Percentiles rank a stretch among this genome's conserved stretches.
Conservation (phyloP, 2,888 invertebrate species). For the Minunthozetes semirufus region DNA sequence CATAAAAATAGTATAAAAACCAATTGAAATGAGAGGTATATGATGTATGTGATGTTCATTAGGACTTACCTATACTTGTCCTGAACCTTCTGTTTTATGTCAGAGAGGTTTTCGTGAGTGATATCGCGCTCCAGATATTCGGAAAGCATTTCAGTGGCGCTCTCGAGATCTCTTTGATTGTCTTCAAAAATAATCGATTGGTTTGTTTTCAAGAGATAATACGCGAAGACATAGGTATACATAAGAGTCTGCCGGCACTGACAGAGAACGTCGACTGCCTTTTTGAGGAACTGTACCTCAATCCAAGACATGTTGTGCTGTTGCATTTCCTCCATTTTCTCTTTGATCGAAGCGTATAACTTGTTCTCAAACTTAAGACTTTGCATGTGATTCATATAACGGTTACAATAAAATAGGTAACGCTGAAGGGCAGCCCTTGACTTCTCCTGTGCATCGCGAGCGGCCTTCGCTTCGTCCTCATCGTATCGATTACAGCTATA, state of each 20-base stretch:
- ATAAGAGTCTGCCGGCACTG: conserved; percentile 95
- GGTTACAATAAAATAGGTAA: conserved; percentile 96
- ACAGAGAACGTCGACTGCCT: conserved; percentile 93
- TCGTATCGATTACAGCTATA: conserved; percentile 97
- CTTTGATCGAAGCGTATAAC: conserved; percentile 87
- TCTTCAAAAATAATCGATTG: conserved; percentile 98
- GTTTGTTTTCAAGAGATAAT: conserved; percentile 94
- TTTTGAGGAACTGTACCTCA: conserved; percentile 96
- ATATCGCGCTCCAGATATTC: conserved; percentile 97
- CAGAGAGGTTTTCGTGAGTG: conserved; percentile 90
- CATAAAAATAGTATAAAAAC: background rate
- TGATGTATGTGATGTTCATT: too few species aligned
- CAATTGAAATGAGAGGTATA: background rate
- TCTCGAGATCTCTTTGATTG: conserved; percentile 96
- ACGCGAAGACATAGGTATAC: conserved; percentile 99
- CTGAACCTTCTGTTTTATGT: conserved; percentile 97
- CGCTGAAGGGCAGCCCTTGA: conserved; percentile 89
- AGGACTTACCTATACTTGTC: conserved; percentile 78
- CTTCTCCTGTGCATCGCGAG: conserved; percentile 89
- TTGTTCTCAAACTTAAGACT: conserved; percentile 95
- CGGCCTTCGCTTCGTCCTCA: conserved; percentile 91
- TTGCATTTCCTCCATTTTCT: conserved; percentile 99
- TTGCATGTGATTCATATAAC: conserved; percentile 99
- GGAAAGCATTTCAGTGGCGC: conserved; percentile 91
- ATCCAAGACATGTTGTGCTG: conserved; percentile 99